Conservation (phyloP, 2,888 invertebrate species). For the Metallyticus violacea region DNA sequence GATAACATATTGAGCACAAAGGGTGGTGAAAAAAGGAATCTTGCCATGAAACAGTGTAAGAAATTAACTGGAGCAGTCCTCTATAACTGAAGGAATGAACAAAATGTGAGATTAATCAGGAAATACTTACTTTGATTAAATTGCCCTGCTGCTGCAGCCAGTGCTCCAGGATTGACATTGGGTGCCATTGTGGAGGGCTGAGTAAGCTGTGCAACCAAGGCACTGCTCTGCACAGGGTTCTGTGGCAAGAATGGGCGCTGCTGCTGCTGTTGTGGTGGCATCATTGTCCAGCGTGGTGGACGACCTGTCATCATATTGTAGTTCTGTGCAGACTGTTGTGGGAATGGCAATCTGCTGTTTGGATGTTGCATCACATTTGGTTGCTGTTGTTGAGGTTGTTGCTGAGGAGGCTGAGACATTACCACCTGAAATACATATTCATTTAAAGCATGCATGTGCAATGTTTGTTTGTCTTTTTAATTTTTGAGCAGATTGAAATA, state of each 20-base stretch:
- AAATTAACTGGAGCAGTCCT: too few species aligned
- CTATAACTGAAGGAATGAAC: too few species aligned
- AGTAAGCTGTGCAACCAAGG: constrained; percentile 57
- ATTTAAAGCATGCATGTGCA: not conserved
- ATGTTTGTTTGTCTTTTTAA: too few species aligned
- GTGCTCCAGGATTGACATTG: not conserved
- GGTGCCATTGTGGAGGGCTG: constrained; percentile 50
- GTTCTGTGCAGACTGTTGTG: constrained; percentile 9
- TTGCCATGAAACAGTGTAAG: too few species aligned
- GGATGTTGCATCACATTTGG: constrained; percentile 17
- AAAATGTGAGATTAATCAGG: not conserved
- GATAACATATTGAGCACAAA: too few species aligned
- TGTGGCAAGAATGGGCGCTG: constrained; percentile 30
- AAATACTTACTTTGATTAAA: constrained; percentile 6
- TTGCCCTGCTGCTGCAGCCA: not conserved
- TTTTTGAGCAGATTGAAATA: too few species aligned
- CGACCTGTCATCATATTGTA: constrained; percentile 42
- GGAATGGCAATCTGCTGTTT: not conserved
- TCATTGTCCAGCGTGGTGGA: constrained; percentile 59
- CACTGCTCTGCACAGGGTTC: constrained; percentile 47
- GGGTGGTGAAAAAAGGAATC: too few species aligned
- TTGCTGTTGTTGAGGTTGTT: constrained; percentile 35
- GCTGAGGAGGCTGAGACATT: constrained; percentile 31
- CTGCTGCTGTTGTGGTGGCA: constrained; percentile 34
- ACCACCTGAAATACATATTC: constrained; percentile 12